Base-by-base conservation (phyloP, 2,797 vertebrate genomes). In the Amblyraja radiata region DNA sequence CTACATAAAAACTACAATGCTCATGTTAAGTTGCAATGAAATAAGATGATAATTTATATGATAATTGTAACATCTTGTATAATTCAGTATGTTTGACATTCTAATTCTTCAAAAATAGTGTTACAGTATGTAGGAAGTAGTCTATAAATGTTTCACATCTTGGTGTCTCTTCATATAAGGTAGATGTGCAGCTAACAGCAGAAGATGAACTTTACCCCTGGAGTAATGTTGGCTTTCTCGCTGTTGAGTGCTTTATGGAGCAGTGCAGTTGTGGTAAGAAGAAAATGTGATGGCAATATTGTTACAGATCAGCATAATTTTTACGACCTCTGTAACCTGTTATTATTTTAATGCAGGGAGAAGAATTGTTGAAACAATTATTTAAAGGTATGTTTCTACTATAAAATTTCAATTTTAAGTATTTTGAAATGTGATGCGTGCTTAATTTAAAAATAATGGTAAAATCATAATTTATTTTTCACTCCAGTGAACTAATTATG, bases 261-360 rank as follows among this genome's bases (percentile, higher is more conserved):
- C 39, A 28, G 54, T 91, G 32, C 23, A 65, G 10, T 10, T 46
- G 68, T 23, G 71, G 90, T 91, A 91, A 91, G 90, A 46, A 54
- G 39, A 11, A 23, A 14, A 28, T 74, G 36, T 74, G 36, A 65
- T 28, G 25, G 73, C 54, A 25, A 28, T 23, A 16, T 54, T 91
- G 9, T 91, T 74, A 90, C 16, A 68, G 18, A 91, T 74, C 6
- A 25, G 16, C 36, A 74, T 74, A 6, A 73, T 73, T 46, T 90
- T 73, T 91, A 46, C 25, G 0, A 74, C 1, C 28, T 65, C 61
- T 88, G n/a, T 32, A 88, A 88, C 90, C 23, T 8, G 25, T 74
- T 91, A 25, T 54, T 91, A 73, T 91, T 91, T 74, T 91, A 91
- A 91, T 91, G 68, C 90, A 91, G 90, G 90, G 39, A 46, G 68